A percentile compares a stretch with the other conserved stretches of the same genome.
Evolutionary conservation across 2,888 invertebrate genomes (phyloP).

Genomic region (Caradrina kadenii): DNA sequence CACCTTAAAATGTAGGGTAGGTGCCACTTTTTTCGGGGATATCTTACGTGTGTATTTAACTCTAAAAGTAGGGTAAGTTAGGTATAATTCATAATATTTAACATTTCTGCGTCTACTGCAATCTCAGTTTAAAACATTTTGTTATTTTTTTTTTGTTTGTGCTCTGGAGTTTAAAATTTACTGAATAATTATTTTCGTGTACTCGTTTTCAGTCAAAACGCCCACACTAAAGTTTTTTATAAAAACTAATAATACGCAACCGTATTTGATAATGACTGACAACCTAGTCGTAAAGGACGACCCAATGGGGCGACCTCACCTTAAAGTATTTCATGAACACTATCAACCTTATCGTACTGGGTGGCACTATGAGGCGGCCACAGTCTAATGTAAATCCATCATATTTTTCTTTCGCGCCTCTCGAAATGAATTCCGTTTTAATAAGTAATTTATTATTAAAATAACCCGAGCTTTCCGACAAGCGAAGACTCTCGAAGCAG

Average conservation of each 20-base stretch:
- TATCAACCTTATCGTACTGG: slow-evolving; percentile 39
- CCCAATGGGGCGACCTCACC: background rate
- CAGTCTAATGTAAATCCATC: slow-evolving; percentile 36
- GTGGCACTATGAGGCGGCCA: slow-evolving; percentile 1
- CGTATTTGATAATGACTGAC: no score
- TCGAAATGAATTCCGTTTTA: slow-evolving; percentile 58
- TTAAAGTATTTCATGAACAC: background rate
- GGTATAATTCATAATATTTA: slow-evolving; percentile 1
- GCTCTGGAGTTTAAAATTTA: no score
- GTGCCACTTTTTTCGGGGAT: slow-evolving; percentile 20
- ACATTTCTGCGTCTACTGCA: background rate
- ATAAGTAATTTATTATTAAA: slow-evolving; percentile 62
- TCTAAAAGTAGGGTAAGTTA: slow-evolving; percentile 11
- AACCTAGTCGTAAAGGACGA: no score
- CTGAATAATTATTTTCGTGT: no score
- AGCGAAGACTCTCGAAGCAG: slow-evolving; percentile 19
- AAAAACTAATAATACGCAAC: no score
- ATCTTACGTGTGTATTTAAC: background rate
- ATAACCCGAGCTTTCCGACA: slow-evolving; percentile 45
- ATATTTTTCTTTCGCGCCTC: slow-evolving; percentile 59
- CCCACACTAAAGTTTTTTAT: no score
- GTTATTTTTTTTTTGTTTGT: no score
- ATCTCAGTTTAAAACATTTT: no score
- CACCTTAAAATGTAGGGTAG: slow-evolving; percentile 12
- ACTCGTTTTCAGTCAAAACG: no score